phyloP scores from a whole-genome alignment of 2,113 vertebrate species.

The Carassius auratus region DNA sequence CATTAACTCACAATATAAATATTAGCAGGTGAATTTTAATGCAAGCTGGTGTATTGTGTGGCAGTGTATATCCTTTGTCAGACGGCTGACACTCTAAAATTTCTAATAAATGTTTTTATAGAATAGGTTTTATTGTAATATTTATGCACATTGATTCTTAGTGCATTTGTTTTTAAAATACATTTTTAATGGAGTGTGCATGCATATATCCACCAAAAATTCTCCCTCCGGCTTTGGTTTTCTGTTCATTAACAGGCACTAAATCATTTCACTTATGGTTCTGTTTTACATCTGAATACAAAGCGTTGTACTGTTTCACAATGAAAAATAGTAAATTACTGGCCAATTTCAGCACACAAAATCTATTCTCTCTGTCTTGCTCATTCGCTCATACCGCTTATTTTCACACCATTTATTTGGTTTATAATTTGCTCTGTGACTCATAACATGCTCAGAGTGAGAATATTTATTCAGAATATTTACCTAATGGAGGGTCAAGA shows the following conservation, averaged over 20 bases:
- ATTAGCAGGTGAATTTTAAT: slow-evolving; percentile 55
- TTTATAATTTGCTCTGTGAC: slow-evolving; percentile 44
- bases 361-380: slow-evolving; percentile 29
- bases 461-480: slow-evolving; percentile 48
- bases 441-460: slow-evolving; percentile 40
- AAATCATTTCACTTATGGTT: slow-evolving; percentile 26
- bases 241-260: slow-evolving; percentile 27
- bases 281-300: slow-evolving; percentile 55
- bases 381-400: slow-evolving; percentile 37
- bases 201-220: slow-evolving; percentile 13
- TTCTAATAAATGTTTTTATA: slow-evolving; percentile 15
- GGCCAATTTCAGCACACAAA: slow-evolving; percentile 29
- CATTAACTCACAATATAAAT: slow-evolving; percentile 56
- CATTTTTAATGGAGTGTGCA: slow-evolving; percentile 23
- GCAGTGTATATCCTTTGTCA: slow-evolving; percentile 28
- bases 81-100: background rate
- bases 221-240: slow-evolving; percentile 24
- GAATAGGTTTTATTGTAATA: slow-evolving; percentile 17
- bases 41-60: slow-evolving; percentile 13
- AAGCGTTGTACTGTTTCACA: slow-evolving; percentile 6
- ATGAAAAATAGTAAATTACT: slow-evolving; percentile 14
- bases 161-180: slow-evolving; percentile 37
- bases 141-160: slow-evolving; percentile 41
- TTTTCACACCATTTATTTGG: slow-evolving; percentile 29
- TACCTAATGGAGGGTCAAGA: slow-evolving; percentile 35